Base-by-base conservation (phyloP, 2,888 invertebrate species). In the Diachrysia chrysitis region DNA sequence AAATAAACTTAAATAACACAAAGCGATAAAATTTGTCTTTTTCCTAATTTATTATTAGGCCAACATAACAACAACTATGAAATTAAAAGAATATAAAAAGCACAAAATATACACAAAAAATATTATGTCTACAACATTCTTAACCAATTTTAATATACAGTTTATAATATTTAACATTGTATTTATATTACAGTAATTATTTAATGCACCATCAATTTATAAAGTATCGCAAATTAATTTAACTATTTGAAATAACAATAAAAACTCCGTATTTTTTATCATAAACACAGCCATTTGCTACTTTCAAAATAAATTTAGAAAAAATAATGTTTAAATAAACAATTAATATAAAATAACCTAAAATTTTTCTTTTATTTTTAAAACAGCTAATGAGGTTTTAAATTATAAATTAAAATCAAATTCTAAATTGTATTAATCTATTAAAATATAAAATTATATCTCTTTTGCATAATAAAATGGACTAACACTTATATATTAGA, bases 181-280 rank as follows among this genome's bases (percentile, higher is more conserved):
- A 72, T 73, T 67, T 76, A 46, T 72, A 9, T 73, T 84, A 80
- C 74, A 83, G 78, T 79, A 79, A 79, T 42, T 42, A 42, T 82
- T 73, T 79, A 84, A 87, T 85, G 89, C 89, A 89, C 89, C 90
- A 88, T 89, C 83, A 75, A 78, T 81, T 79, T 76, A n/a, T 71
- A 76, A 75, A 77, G 21, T 63, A 78, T 64, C 65, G 69, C 61
- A 73, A 76, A 73, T 58, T 48, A 79, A 74, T 74, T 66, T 10
- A 79, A 82, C 63, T 65, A 67, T 63, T 76, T 66, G 46, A 51
- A 51, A 68, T 63, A 71, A 67, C 55, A 70, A 37, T 64, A 63
- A 63, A 62, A 77, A 69, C 69, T 79, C 57, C 46, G 71, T 17
- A 58, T 63, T 66, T 71, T 61, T 66, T 48, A 17, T 63, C 66